These are phyloP conservation scores for Podocnemis expansa DNA, from an alignment of 2,113 vertebrate species.

Conservation along the genomic window DNA sequence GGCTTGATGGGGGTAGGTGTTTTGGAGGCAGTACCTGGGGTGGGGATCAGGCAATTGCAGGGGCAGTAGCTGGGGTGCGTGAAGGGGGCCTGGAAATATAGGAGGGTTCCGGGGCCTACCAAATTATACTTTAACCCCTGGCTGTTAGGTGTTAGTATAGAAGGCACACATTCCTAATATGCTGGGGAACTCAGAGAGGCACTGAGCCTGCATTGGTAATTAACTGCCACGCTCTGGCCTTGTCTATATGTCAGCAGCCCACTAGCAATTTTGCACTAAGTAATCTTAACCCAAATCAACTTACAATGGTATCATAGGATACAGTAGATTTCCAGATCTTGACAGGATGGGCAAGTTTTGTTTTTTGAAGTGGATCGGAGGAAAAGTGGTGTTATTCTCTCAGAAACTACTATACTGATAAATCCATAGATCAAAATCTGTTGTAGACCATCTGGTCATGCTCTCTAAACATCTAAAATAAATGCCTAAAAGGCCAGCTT, in stretches of 20 bases:
- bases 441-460: not conserved
- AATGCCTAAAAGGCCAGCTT: not conserved
- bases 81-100: no score
- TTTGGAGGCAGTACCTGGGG: no score
- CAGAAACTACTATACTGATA: not conserved
- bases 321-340: not conserved
- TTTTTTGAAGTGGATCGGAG: not conserved
- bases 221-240: not conserved
- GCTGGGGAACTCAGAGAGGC: not conserved
- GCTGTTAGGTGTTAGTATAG: no score
- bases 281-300: not conserved
- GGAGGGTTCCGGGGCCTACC: no score
- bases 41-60: no score
- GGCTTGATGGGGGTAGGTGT: no score
- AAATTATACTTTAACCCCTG: no score
- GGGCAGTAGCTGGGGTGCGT: no score
- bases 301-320: not conserved
- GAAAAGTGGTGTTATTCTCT: not conserved
- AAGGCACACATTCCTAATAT: not conserved
- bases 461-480: not conserved
- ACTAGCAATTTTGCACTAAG: not conserved
- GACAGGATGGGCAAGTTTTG: not conserved
- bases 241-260: not conserved
- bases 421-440: not conserved
- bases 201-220: not conserved